phyloP scores from a whole-genome alignment of 2,113 vertebrate genomes.

The Xenopus laevis region DNA sequence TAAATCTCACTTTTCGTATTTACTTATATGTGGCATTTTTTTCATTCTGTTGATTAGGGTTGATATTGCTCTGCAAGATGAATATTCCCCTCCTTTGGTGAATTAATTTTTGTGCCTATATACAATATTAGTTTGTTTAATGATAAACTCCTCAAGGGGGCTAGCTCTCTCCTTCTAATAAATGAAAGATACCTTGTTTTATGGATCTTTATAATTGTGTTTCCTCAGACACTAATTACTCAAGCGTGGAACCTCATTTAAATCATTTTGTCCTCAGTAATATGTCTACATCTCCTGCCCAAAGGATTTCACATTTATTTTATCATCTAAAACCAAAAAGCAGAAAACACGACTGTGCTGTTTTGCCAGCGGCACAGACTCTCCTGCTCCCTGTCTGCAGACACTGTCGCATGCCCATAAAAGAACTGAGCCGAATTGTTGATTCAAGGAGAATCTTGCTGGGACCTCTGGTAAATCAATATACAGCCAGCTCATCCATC shows the following conservation, averaged over 20 bases:
- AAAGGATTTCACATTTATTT: constrained; percentile 37
- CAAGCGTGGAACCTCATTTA: constrained; percentile 1
- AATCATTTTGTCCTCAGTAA: constrained; percentile 12
- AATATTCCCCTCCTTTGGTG: neutral
- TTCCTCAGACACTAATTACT: constrained; percentile 24
- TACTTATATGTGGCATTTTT: neutral
- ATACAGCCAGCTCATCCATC: constrained; percentile 4
- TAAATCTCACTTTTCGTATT: too few relatives aligned
- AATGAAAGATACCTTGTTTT: constrained; percentile 11
- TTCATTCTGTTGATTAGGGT: too few relatives aligned
- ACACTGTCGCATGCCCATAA: neutral
- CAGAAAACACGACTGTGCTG: constrained; percentile 15
- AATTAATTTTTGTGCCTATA: neutral
- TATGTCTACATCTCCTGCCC: constrained; percentile 28
- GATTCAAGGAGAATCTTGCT: constrained; percentile 19
- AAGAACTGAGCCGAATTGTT: constrained; percentile 18
- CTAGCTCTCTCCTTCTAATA: neutral
- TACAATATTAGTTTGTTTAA: constrained; percentile 6
- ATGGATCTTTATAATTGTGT: constrained; percentile 19
- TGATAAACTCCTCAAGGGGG: neutral
- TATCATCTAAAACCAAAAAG: constrained; percentile 36
- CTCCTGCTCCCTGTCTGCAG: constrained; percentile 1
- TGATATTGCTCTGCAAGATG: neutral
- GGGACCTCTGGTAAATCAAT: constrained; percentile 23
- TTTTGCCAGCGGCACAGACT: constrained; percentile 28